Base-by-base conservation (phyloP, 2,113 vertebrate species). In the Xiphias gladius region DNA sequence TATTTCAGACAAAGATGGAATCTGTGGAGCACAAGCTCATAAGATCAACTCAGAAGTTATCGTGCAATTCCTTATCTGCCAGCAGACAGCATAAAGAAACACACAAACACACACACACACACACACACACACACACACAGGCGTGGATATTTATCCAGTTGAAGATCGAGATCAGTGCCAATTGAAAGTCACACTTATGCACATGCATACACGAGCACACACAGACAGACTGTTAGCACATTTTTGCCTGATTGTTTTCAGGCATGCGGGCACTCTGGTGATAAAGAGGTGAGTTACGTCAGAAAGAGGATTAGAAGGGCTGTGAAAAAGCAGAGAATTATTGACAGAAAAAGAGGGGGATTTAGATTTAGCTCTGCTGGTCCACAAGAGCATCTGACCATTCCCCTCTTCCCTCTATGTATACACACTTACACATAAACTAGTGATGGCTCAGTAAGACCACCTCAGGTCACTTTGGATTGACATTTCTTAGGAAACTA, bases 291-390 rank as follows among this genome's bases (percentile, higher is more conserved):
- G 73, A 86, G 70, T 82, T 85, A 65, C 68, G 26, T 92, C 84
- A 89, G 82, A 86, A 87, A 89, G 81, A 88, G 87, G 91, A 92
- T 90, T 89, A 91, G 66, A 85, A 76, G 37, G 83, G 75, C 85
- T 90, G 87, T 91, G 87, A 86, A 91, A 87, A 92, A 86, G 82
- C 85, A 37, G 77, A 84, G 85, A 88, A 86, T 89, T 92, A 88
- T 90, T 92, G 91, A 89, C 86, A 39, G 80, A 72, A 82, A n/a
- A 86, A 87, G 30, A 82, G 76, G 79, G 57, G 90, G 87, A 87
- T 91, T 91, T 87, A 73, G 88, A 86, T 82, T 92, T 80, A 84
- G 81, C 85, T 84, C 74, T 65, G 79, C 65, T 54, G 62, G 88
- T 86, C 81, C 64, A 50, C 55, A 55, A 30, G 32, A 76, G 59